phyloP scores from a whole-genome alignment of 2,888 invertebrate species.

The Volucella bombylans region DNA sequence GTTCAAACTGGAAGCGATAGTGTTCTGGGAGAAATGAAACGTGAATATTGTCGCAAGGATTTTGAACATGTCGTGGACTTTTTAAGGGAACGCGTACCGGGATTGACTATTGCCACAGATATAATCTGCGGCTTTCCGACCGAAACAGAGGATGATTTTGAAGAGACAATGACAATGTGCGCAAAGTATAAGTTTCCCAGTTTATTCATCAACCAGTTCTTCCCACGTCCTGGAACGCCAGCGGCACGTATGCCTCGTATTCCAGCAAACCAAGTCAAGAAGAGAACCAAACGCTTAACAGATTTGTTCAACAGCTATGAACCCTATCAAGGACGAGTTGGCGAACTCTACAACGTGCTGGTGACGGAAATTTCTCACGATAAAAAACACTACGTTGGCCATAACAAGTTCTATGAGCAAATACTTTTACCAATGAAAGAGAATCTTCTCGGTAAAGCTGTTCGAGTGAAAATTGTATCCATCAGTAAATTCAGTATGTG shows the following conservation, averaged over 20 bases:
- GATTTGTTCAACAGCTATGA: slow-evolving; percentile 95
- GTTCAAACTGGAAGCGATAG: slow-evolving; percentile 98
- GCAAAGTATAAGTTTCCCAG: slow-evolving; percentile 94
- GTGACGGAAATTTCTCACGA: slow-evolving; percentile 97
- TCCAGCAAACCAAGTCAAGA: slow-evolving; percentile 93
- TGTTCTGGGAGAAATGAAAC: slow-evolving; percentile 96
- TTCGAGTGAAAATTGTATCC: slow-evolving; percentile 88
- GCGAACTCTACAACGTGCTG: slow-evolving; percentile 87
- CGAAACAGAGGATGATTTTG: slow-evolving; percentile 95
- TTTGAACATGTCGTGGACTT: slow-evolving; percentile 95
- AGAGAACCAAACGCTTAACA: slow-evolving; percentile 92
- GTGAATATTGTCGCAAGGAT: slow-evolving; percentile 95
- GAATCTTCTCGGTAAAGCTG: slow-evolving; percentile 90
- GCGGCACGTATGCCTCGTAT: slow-evolving; percentile 94
- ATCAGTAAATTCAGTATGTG: slow-evolving; percentile 91
- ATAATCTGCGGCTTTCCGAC: slow-evolving; percentile 99
- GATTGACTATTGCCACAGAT: slow-evolving; percentile 97
- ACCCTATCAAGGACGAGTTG: slow-evolving; percentile 88
- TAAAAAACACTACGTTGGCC: slow-evolving; percentile 93
- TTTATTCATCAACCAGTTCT: slow-evolving; percentile 99
- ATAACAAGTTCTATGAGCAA: slow-evolving; percentile 97
- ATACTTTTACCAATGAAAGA: slow-evolving; percentile 91
- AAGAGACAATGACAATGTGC: slow-evolving; percentile 92
- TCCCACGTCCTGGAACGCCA: slow-evolving; percentile 96
- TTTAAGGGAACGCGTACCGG: slow-evolving; percentile 91